Evolutionary conservation across 2,888 invertebrate genomes (phyloP), one percentile per base, ranked within the genome.

Genomic region (Diaprepes abbreviatus): DNA sequence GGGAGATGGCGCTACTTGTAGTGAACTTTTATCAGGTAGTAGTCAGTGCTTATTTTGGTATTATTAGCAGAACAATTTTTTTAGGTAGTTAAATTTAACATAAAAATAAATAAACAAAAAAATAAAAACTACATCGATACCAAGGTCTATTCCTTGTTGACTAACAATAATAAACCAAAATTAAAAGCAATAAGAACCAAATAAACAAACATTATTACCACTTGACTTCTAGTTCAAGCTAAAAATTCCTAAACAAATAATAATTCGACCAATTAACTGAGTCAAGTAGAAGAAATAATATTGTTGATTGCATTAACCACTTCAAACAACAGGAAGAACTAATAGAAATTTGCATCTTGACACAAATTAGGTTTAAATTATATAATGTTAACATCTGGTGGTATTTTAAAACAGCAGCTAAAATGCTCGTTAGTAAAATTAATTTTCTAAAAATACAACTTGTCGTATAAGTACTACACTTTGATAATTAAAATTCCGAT

Each of bases 261-360:
- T 72, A 72, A 72, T 72, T 70, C 48, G 54, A 21, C 64, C 72
- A 72, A 72, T 72, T 72, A 72, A 72, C 57, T 64, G 14, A 65
- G 64, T 59, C 48, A 60, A 65, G 60, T 60, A 65, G 62, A 62
- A 40, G 48, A 12, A 59, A 63, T 68, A 71, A 54, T 59, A 40
- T 43, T 59, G 71, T 54, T 68, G 64, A 71, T 68, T 71, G 35
- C 59, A 71, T 71, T 71, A 71, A 52, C 48, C 65, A 62, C 52
- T 60, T 40, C 55, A 72, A 79, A 78, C 77, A 77, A 79, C 80
- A 79, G 80, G 80, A 80, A 79, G 79, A 75, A 73, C 77, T 77
- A 79, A 80, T 80, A 79, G 77, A 79, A 75, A 78, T 80, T 79
- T 79, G 79, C 78, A 78, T 80, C 77, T 79, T 75, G 76, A 74